Conservation (phyloP, 2,797 vertebrate genomes). For the Hoplostethus mediterraneus region DNA sequence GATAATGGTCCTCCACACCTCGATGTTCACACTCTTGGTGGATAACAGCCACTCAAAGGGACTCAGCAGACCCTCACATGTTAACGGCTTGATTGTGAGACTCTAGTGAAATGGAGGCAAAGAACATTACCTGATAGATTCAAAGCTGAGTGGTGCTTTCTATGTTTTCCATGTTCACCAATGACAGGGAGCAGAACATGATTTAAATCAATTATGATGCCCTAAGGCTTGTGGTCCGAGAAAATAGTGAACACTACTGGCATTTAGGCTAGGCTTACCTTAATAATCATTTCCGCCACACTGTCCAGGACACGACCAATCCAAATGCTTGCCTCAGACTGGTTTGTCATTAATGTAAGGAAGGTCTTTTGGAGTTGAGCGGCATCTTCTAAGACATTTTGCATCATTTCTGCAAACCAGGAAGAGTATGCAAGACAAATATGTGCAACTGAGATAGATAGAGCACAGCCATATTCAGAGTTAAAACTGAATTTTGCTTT, state of each 20-base stretch:
- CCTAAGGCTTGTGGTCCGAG: neutral
- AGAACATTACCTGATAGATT: neutral
- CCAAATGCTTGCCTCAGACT: conserved; percentile 61
- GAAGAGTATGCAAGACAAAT: conserved; percentile 1
- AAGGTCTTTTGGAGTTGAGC: conserved; percentile 46
- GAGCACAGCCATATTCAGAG: neutral
- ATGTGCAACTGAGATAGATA: neutral
- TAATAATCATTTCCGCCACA: conserved; percentile 48
- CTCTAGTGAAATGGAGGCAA: conserved; percentile 46
- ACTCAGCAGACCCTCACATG: conserved; percentile 65
- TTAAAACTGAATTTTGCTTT: neutral
- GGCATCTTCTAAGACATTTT: conserved; percentile 59
- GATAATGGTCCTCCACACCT: conserved; percentile 67
- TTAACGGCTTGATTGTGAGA: conserved; percentile 25
- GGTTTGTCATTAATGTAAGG: conserved; percentile 66
- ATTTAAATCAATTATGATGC: too few relatives aligned
- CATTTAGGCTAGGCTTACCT: conserved; percentile 60
- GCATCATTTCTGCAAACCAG: conserved; percentile 71
- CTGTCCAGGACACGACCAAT: conserved; percentile 55
- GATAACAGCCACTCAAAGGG: conserved; percentile 77
- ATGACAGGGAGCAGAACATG: too few relatives aligned
- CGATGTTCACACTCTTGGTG: conserved; percentile 52
- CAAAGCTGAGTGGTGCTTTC: neutral
- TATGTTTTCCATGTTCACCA: too few relatives aligned
- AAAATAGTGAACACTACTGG: neutral